Evolutionary conservation across 2,113 vertebrate genomes (phyloP), one percentile per base, ranked within the genome.

Genomic region (Tiliqua scincoides): DNA sequence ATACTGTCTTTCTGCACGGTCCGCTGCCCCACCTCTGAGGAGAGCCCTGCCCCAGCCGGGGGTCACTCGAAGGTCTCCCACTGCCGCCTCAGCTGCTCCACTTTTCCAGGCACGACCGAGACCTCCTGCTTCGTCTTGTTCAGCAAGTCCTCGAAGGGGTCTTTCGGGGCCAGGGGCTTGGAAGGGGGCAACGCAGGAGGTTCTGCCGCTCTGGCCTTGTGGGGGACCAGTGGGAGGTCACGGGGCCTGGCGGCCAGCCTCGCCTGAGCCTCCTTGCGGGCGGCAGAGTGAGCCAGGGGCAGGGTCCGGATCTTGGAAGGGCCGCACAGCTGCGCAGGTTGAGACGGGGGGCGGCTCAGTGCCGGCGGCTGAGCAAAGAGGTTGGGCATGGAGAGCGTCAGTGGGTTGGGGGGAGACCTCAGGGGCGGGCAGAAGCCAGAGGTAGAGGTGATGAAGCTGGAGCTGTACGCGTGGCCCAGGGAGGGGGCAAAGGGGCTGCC

Each of bases 21-120:
- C 48, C 83, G 30, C 35, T 20, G n/a, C n/a, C n/a, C n/a, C n/a
- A n/a, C n/a, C n/a, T n/a, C n/a, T n/a, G 83, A 85, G 79, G 72
- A 52, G 10, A 12, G 25, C 79, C 9, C 11, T 21, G 71, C 84
- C 81, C 57, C 75, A 68, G 2, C 6, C 0, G 1, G 78, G n/a
- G 0, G 0, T 95, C 92, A 97, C 94, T 99, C 98, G 85, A 99
- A 99, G 14, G 98, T 99, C 93, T 99, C 98, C 99, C 99, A 99
- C 79, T 94, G 97, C 91, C 96, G 97, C 80, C 98, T 95, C 81
- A 98, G 97, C 91, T 98, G 97, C 68, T 98, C 98, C 27, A 97
- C 98, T 35, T 97, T 98, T 93, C 97, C 96, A 14, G 97, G 96
- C 0, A 93, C 92, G 17, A 97, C 95, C 0, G 96, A 94, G 88